A percentile compares a stretch with the other conserved stretches of the same genome.
phyloP scores from a whole-genome alignment of 2,113 vertebrate genomes.

The Leptobrachium ailaonicum region DNA sequence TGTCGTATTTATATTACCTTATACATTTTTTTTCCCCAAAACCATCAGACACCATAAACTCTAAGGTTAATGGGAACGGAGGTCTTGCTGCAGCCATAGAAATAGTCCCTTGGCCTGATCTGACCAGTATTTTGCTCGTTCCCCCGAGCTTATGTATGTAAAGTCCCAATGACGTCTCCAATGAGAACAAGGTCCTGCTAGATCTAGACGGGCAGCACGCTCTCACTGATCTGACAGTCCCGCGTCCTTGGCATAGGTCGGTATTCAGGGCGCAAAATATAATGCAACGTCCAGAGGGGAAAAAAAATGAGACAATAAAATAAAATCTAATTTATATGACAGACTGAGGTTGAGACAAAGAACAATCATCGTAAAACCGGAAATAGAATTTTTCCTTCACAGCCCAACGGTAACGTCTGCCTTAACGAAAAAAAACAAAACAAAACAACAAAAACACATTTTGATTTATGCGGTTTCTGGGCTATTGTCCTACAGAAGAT shows the following conservation, averaged over 20 bases:
- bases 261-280: conserved; percentile 45
- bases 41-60: too few species aligned
- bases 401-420: not conserved
- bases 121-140: not conserved
- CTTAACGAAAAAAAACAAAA: too few species aligned
- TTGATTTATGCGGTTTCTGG: conserved; percentile 4
- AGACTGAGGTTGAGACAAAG: conserved; percentile 44
- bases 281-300: conserved; percentile 22
- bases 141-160: conserved; percentile 11
- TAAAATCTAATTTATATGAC: conserved; percentile 43
- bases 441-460: not conserved
- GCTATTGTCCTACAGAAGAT: not conserved
- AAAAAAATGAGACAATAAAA: conserved; percentile 30
- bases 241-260: conserved; percentile 37
- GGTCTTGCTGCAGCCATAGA: too few species aligned
- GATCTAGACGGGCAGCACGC: conserved; percentile 16
- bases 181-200: not conserved
- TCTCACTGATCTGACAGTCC: conserved; percentile 32
- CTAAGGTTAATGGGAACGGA: too few species aligned
- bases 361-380: conserved; percentile 40
- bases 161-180: conserved; percentile 33
- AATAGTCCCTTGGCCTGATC: too few species aligned
- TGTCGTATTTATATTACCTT: too few species aligned
- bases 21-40: too few species aligned
- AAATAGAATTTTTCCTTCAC: conserved; percentile 26